These are phyloP conservation scores for Entomyzon cyanotis DNA, from an alignment of 2,113 vertebrate genomes.

Conservation along the genomic window DNA sequence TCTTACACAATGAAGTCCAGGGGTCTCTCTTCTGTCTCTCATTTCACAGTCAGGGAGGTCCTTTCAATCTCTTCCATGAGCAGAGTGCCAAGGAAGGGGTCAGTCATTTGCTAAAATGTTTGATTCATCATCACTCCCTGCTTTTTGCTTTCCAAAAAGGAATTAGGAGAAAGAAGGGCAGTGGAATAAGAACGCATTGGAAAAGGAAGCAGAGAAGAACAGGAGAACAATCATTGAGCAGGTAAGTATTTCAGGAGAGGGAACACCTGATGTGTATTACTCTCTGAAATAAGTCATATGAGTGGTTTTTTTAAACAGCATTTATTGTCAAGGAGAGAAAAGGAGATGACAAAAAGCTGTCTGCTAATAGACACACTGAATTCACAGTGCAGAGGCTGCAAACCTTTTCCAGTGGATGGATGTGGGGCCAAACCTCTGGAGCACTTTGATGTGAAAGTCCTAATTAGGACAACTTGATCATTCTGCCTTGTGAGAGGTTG, in stretches of 20 bases:
- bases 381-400: background rate
- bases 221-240: background rate
- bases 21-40: slow-evolving; percentile 15
- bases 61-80: slow-evolving; percentile 16
- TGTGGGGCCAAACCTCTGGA: background rate
- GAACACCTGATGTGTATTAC: background rate
- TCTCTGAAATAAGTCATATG: background rate
- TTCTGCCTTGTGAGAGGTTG: background rate
- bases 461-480: background rate
- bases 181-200: background rate
- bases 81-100: background rate
- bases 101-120: background rate
- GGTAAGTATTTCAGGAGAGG: background rate
- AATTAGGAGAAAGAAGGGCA: background rate
- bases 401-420: background rate
- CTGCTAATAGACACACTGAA: background rate
- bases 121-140: background rate
- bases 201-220: background rate
- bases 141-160: background rate
- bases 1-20: background rate
- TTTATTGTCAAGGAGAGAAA: background rate
- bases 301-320: background rate
- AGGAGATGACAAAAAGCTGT: background rate
- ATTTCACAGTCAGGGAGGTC: slow-evolving; percentile 43
- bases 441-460: background rate